Base-by-base conservation (phyloP, 2,797 vertebrate species). In the Danionella dracula region DNA sequence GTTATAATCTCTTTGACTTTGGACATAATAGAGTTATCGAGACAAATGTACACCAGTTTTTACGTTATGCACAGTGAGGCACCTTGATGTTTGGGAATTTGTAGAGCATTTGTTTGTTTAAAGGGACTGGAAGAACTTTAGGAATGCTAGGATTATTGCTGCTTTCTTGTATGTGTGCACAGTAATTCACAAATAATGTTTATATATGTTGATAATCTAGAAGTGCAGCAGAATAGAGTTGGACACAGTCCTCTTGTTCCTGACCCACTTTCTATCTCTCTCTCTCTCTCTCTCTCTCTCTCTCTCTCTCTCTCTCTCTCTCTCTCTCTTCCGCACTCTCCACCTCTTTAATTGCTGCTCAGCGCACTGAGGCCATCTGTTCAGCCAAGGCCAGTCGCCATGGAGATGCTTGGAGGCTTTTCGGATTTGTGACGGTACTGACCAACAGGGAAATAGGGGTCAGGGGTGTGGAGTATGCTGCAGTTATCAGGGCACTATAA, bases 331-430 rank as follows among this genome's bases (percentile, higher is more conserved):
- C 40, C 31, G 50, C 34, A 76, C 81, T 75, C 78, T 81, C 86
- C 89, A 82, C 78, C 87, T 88, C 84, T 92, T 82, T 78, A 89
- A 85, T 88, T 90, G 91, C 90, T 84, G 88, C 89, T 84, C 88
- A 82, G 87, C 88, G 87, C 84, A 82, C 89, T 89, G 78, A 91
- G 88, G 87, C 93, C 93, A 95, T 97, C 93, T 97, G 94, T 90
- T 94, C 90, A 73, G 76, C 86, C 72, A 85, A 81, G 79, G 87
- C 81, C 88, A 79, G 88, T 95, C 88, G 82, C 90, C 90, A 91
- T 94, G 90, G 90, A 50, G 75, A 95, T 49, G 72, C 90, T 40
- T 88, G 88, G 89, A 91, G 92, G 93, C 92, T 94, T 93, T 90
- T 89, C 87, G 90, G 91, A 91, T 92, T 95, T 88, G 82, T 80